These are phyloP conservation scores for Notamacropus eugenii DNA, from an alignment of 2,797 vertebrate species.

Conservation along the genomic window DNA sequence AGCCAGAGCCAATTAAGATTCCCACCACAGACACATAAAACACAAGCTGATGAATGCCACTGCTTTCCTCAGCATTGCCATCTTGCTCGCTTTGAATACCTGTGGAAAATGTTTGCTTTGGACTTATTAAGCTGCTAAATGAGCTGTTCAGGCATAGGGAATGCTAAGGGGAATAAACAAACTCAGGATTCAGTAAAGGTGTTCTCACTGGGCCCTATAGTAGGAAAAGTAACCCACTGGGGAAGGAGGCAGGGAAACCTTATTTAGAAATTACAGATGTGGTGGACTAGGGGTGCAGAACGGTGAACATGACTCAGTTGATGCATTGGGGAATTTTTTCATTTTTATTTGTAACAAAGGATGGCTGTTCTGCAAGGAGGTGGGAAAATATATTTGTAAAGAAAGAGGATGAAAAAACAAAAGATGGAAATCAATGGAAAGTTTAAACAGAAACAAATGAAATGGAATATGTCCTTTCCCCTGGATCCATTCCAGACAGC, in stretches of 20 bases:
- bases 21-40: conserved; percentile 72
- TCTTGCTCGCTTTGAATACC: conserved; percentile 82
- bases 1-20: conserved; percentile 68
- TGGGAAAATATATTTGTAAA: neutral
- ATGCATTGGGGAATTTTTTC: neutral
- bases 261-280: neutral
- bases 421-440: neutral
- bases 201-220: neutral
- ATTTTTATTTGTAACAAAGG: neutral
- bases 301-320: neutral
- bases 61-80: conserved; percentile 73
- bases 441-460: neutral
- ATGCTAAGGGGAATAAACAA: neutral
- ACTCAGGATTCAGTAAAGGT: conserved; percentile 37
- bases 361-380: neutral
- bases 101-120: conserved; percentile 75
- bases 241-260: neutral
- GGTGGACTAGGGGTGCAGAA: neutral
- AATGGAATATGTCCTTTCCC: neutral
- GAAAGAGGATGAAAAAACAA: neutral
- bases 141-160: conserved; percentile 18
- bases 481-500: neutral
- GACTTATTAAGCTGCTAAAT: conserved; percentile 73
- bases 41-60: conserved; percentile 74
- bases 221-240: neutral